Percentiles rank a stretch among this genome's conserved stretches.
These are phyloP conservation scores for Teleopsis dalmanni DNA, from an alignment of 1,140 invertebrate genomes.

Conservation along the genomic window DNA sequence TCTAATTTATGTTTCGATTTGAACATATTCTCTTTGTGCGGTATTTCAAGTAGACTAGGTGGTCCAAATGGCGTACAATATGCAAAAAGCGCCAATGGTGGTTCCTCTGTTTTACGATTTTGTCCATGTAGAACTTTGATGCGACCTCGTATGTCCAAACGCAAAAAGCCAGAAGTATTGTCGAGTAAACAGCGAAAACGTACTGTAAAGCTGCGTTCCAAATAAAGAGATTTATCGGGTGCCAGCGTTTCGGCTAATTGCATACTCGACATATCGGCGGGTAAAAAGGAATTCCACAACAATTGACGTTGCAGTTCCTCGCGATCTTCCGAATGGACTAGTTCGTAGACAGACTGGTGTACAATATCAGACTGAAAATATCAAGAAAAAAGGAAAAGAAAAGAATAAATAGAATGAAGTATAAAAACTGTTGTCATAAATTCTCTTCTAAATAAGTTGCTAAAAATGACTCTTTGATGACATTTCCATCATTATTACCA, in stretches of 20 bases:
- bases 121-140: slow-evolving; percentile 95
- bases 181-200: slow-evolving; percentile 96
- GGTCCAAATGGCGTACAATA: slow-evolving; percentile 98
- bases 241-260: slow-evolving; percentile 75
- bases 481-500: too few species aligned
- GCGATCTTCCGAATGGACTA: slow-evolving; percentile 97
- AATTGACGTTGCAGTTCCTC: slow-evolving; percentile 95
- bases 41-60: slow-evolving; percentile 78
- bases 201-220: slow-evolving; percentile 93
- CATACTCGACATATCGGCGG: slow-evolving; percentile 69
- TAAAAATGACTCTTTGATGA: too few species aligned
- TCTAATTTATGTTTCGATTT: slow-evolving; percentile 99
- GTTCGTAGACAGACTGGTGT: slow-evolving; percentile 96
- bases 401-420: not conserved
- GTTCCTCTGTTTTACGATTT: slow-evolving; percentile 88
- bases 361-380: slow-evolving; percentile 89
- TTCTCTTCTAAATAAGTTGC: too few species aligned
- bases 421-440: too few species aligned
- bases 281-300: slow-evolving; percentile 92
- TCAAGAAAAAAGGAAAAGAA: not conserved
- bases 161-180: slow-evolving; percentile 97
- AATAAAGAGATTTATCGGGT: slow-evolving; percentile 75
- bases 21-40: slow-evolving; percentile 94
- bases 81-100: slow-evolving; percentile 88
- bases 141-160: slow-evolving; percentile 92